Conservation (phyloP, 23 tunicate genomes). For the Corella eumyota region DNA sequence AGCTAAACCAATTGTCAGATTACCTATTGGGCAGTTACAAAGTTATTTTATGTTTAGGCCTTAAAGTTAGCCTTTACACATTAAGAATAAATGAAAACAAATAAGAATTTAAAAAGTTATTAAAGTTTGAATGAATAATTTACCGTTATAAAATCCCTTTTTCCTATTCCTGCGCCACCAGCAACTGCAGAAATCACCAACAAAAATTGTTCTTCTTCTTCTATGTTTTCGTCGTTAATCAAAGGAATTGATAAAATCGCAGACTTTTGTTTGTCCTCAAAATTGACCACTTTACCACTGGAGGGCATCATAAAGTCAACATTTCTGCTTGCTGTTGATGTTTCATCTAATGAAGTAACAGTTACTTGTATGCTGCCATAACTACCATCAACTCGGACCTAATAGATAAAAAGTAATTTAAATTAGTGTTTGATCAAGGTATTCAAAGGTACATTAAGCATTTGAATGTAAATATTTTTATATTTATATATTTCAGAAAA, state of each 20-base stretch:
- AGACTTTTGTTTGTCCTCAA: slow-evolving; percentile 41
- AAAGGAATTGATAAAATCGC: slow-evolving; percentile 30
- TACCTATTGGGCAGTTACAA: too few species aligned
- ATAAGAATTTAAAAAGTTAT: too few species aligned
- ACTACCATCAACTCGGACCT: slow-evolving; percentile 41
- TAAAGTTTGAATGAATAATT: too few species aligned
- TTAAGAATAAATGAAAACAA: too few species aligned
- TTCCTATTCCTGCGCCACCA: slow-evolving; percentile 47
- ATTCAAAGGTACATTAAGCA: too few species aligned
- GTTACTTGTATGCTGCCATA: slow-evolving; percentile 56
- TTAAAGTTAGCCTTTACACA: too few species aligned
- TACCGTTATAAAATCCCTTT: slow-evolving; percentile 23
- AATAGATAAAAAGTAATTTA: too few species aligned
- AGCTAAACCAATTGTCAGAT: too few species aligned
- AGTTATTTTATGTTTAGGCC: too few species aligned
- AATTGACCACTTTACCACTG: slow-evolving; percentile 31
- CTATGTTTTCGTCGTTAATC: slow-evolving; percentile 49
- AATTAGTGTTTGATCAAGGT: neutral
- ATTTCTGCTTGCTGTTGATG: slow-evolving; percentile 48
- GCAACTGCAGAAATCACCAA: slow-evolving; percentile 21
- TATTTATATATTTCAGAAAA: too few species aligned
- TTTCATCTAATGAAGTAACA: slow-evolving; percentile 31
- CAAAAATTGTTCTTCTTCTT: slow-evolving; percentile 47
- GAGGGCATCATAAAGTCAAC: slow-evolving; percentile 65
- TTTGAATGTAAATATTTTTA: too few species aligned